Base-by-base conservation (phyloP, 2,888 invertebrate species). In the Chrysopilus asiliformis region DNA sequence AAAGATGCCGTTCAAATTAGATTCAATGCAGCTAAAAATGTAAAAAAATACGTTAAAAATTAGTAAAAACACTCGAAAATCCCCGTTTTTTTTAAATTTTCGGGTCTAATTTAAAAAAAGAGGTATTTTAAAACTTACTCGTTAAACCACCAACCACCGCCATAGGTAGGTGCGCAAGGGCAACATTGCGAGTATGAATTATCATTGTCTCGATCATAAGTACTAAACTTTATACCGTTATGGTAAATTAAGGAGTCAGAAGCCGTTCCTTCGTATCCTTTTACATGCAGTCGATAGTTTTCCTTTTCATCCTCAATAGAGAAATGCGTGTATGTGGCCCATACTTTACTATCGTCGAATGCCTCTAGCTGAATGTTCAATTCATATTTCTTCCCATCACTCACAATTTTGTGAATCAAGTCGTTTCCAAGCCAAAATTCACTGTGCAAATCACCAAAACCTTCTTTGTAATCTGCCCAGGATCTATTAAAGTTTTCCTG, bases 391-490 rank as follows among this genome's bases (percentile, higher is more conserved):
- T 63, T 56, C 22, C 22, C 26, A 20, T 49, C 44, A 40, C 54
- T 53, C 8, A 60, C 55, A 40, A 72, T 45, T 34, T 58, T 55
- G 45, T 70, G 64, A 30, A 71, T 61, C 39, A 64, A 67, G 36
- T 72, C 69, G 49, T 72, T 72, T 4, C 74, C 73, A 43, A 70
- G 64, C 73, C 73, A 75, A 48, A 73, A 74, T 45, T 73, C 71
- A 18, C 56, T 53, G 8, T 56, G 44, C 12, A 71, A 46, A 44
- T 65, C 54, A 1, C 74, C 74, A 47, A 74, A 74, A 3, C 74
- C 74, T 17, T 58, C 47, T 37, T 68, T 70, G 49, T 74, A 74
- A 9, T 68, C 65, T 5, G 57, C 46, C 74, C 73, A 74, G 15
- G 63, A 57, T 32, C 65, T 59, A 43, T 70, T 68, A 45, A 74